Base-by-base conservation (phyloP, 2,113 vertebrate species). In the Bufo bufo region DNA sequence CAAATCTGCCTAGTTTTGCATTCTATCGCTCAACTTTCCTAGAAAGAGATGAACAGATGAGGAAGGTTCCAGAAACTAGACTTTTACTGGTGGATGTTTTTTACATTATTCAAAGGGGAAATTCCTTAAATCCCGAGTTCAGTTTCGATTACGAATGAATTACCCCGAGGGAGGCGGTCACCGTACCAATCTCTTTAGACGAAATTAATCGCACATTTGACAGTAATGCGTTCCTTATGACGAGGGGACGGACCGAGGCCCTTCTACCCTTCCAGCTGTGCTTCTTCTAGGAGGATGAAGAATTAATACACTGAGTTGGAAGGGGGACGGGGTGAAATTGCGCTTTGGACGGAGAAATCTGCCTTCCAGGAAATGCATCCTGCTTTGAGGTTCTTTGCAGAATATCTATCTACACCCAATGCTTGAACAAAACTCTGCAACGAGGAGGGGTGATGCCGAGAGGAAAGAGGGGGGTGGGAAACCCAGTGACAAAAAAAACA, bases 331-430 rank as follows among this genome's bases (percentile, higher is more conserved):
- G 54, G 11, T 12, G 47, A 9, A 23, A 63, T 75, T 49, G 52
- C 33, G 54, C 20, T 69, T 71, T 66, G 66, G 50, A 75, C n/a
- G 58, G 72, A 58, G 43, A 49, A n/a, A 45, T 56, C 19, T 97
- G 97, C 96, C 97, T 97, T 94, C 96, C 96, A 98, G 97, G 98
- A 99, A 99, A 96, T 94, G 94, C 96, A 97, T 99, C 97, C 98
- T 99, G 97, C 97, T 95, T 91, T 87, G 92, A 93, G 91, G n/a
- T 82, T 93, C 91, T 95, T 94, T 96, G 96, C 95, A 96, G 93
- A 93, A 91, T 89, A 77, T 89, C 90, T 91, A 95, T 93, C 94
- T 93, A 95, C 95, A 93, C 95, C 95, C 95, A 91, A 92, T 91
- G 47, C 89, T 92, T 94, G 92, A 93, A 93, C 92, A 93, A 94